Evolutionary conservation across 2,888 invertebrate species (phyloP).

Genomic region (Ichneumon xanthorius): DNA sequence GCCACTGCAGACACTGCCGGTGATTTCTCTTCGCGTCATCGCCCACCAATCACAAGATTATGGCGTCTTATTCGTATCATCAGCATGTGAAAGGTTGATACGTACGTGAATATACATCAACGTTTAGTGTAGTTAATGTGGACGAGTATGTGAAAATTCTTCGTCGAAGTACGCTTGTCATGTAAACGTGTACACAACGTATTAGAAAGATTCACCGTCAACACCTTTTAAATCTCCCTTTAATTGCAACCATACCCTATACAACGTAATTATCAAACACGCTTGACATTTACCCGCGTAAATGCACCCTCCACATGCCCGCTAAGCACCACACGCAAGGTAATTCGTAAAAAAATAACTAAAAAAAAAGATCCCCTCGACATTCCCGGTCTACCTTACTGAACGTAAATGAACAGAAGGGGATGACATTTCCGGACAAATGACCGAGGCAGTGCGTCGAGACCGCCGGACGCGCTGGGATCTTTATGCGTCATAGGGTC

Average conservation of each 20-base stretch:
- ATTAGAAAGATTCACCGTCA: neutral
- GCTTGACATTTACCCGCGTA: constrained; percentile 37
- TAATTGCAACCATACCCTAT: constrained; percentile 29
- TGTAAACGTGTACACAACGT: neutral
- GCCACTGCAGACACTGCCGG: constrained; percentile 14
- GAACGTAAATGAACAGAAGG: constrained; percentile 61
- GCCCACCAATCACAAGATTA: constrained; percentile 36
- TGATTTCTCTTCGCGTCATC: constrained; percentile 58
- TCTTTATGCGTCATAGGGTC: constrained; percentile 60
- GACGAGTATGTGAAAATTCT: constrained; percentile 1
- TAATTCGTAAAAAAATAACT: constrained; percentile 49
- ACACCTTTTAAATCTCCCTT: constrained; percentile 25
- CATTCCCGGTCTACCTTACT: constrained; percentile 54
- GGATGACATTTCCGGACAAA: constrained; percentile 63
- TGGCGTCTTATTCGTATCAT: constrained; percentile 16
- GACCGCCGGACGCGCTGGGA: constrained; percentile 33
- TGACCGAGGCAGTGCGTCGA: constrained; percentile 54
- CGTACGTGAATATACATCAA: neutral
- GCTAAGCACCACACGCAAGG: constrained; percentile 23
- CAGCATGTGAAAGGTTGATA: constrained; percentile 5
- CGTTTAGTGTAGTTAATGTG: neutral
- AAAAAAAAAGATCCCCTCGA: constrained; percentile 17
- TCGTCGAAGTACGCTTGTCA: neutral
- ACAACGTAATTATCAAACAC: constrained; percentile 29
- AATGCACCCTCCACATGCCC: constrained; percentile 46